Evolutionary conservation across 2,797 vertebrate species (phyloP).

Genomic region (Mus caroli): DNA sequence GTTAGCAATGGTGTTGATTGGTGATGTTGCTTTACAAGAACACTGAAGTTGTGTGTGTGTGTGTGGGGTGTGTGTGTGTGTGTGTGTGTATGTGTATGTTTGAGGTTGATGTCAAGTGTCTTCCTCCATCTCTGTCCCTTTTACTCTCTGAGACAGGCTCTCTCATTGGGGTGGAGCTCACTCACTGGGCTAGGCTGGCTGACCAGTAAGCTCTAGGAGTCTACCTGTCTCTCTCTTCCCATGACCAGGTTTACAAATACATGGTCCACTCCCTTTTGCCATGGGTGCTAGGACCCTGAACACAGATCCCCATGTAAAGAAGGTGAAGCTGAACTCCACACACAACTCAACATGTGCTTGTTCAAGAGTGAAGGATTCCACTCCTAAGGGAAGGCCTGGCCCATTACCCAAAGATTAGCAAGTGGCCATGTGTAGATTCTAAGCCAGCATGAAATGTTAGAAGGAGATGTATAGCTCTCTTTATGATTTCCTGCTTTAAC

Average conservation of each 20-base stretch:
- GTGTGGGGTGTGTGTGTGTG: too few relatives aligned
- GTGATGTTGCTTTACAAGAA: slow-evolving; percentile 8
- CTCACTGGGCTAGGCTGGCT: not conserved
- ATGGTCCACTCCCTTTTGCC: not conserved
- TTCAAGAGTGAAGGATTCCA: slow-evolving; percentile 24
- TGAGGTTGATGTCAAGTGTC: not conserved
- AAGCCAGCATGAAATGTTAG: slow-evolving; percentile 34
- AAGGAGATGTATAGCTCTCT: not conserved
- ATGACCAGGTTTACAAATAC: not conserved
- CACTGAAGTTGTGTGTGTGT: not conserved
- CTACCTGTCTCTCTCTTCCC: not conserved
- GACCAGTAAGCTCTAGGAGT: not conserved
- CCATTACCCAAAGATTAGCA: slow-evolving; percentile 35
- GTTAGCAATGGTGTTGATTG: not conserved
- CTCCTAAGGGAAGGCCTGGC: not conserved
- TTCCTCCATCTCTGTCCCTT: too few relatives aligned
- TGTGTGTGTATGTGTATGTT: not conserved
- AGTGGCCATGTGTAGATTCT: not conserved
- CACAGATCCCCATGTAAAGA: not conserved
- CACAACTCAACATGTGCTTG: not conserved
- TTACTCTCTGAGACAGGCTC: not conserved
- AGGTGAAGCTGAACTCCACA: slow-evolving; percentile 39
- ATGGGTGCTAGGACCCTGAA: not conserved
- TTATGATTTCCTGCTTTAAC: slow-evolving; percentile 62
- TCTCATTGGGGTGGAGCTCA: not conserved